Conservation (phyloP, 2,113 vertebrate genomes). For the Perca schrenkii region DNA sequence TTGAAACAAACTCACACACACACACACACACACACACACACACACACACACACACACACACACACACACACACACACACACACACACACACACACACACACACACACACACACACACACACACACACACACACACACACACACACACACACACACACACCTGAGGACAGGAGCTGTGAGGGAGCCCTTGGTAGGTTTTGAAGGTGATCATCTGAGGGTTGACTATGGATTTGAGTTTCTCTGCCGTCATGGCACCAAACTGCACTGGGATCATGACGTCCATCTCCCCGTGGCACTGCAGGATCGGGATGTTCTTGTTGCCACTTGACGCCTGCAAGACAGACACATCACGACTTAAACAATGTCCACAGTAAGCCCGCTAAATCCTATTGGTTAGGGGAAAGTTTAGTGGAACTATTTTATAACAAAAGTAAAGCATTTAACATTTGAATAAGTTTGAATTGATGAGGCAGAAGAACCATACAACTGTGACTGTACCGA, state of each 20-base stretch:
- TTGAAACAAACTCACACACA: neutral
- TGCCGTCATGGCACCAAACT: constrained; percentile 91
- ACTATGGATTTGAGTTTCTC: constrained; percentile 93
- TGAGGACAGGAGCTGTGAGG: constrained; percentile 93
- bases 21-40: constrained; percentile 61
- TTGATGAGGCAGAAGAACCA: neutral
- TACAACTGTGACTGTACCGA: constrained; percentile 84
- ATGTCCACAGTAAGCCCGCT: too few relatives aligned
- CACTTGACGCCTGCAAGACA: constrained; percentile 86
- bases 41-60: neutral
- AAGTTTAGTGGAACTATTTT: neutral
- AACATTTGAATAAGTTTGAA: neutral
- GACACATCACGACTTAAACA: neutral
- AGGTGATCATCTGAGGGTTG: constrained; percentile 89
- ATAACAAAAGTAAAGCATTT: neutral
- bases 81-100: neutral
- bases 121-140: neutral
- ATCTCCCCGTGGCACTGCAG: constrained; percentile 96
- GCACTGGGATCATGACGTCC: constrained; percentile 92
- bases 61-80: neutral
- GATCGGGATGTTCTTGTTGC: constrained; percentile 91
- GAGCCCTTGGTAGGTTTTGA: constrained; percentile 91
- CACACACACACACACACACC: constrained; percentile 72
- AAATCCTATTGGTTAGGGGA: neutral
- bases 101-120: neutral